phyloP scores from a whole-genome alignment of 2,888 invertebrate species.

The Folsomia candida region DNA sequence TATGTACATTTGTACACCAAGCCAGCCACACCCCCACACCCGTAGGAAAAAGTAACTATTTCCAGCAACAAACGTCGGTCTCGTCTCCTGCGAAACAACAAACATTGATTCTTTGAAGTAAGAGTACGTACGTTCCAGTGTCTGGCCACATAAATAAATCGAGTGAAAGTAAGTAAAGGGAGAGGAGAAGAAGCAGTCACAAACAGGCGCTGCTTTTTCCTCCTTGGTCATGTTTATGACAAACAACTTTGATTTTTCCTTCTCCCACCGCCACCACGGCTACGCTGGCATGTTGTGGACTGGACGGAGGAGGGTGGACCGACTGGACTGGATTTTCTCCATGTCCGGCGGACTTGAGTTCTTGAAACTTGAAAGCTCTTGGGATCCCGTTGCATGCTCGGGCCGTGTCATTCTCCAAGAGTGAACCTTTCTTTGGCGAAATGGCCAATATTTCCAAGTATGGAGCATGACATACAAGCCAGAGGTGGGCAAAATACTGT shows the following conservation, averaged over 20 bases:
- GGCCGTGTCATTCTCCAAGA: neutral
- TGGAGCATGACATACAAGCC: too few species aligned
- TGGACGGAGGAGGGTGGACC: neutral
- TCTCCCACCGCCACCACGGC: neutral
- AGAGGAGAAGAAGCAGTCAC: neutral
- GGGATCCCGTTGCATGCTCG: neutral
- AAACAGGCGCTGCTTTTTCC: neutral
- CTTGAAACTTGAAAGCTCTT: neutral
- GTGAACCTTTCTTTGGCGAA: neutral
- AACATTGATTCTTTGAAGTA: neutral
- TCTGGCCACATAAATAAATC: constrained; percentile 15
- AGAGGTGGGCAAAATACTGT: too few species aligned
- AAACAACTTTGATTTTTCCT: constrained; percentile 16
- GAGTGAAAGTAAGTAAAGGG: constrained; percentile 1
- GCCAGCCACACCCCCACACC: too few species aligned
- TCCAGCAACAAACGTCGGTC: too few species aligned
- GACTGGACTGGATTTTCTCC: neutral
- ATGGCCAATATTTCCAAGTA: too few species aligned
- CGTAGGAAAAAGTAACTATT: too few species aligned
- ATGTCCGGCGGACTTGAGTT: neutral
- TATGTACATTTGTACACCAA: too few species aligned
- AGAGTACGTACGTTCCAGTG: neutral
- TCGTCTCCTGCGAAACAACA: neutral
- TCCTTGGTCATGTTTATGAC: constrained; percentile 12
- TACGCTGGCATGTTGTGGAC: neutral